phyloP scores from a whole-genome alignment of 2,888 invertebrate species.

The Petrolisthes cinctipes region DNA sequence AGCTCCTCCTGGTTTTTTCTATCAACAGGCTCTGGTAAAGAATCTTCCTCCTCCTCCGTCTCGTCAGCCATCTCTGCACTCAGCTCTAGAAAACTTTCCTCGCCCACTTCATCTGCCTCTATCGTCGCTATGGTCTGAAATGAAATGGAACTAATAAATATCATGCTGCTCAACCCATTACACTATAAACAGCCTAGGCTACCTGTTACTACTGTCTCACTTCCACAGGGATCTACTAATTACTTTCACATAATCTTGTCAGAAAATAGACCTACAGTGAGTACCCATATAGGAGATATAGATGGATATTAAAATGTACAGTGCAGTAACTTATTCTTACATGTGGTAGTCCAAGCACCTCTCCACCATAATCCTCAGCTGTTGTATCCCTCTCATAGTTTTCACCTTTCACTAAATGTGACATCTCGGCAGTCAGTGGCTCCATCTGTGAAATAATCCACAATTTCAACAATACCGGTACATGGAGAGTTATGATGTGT shows the following conservation, averaged over 20 bases:
- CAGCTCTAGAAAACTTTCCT: constrained; percentile 13
- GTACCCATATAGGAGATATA: too few relatives aligned
- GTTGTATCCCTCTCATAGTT: not conserved
- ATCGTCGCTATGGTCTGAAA: constrained; percentile 42
- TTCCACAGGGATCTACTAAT: too few relatives aligned
- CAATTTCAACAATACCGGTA: too few relatives aligned
- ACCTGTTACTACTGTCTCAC: too few relatives aligned
- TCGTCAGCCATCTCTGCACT: constrained; percentile 34
- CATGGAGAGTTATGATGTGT: too few relatives aligned
- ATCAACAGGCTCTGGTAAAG: constrained; percentile 37
- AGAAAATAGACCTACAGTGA: too few relatives aligned
- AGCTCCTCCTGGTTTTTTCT: constrained; percentile 49
- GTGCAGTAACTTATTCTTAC: constrained; percentile 10
- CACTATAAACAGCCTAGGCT: too few relatives aligned
- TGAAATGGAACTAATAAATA: not conserved
- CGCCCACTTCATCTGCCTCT: constrained; percentile 37
- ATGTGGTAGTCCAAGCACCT: constrained; percentile 36
- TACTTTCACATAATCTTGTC: too few relatives aligned
- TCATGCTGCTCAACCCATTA: too few relatives aligned
- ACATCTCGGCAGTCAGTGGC: constrained; percentile 11
- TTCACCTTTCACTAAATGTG: constrained; percentile 18
- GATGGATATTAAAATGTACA: not conserved
- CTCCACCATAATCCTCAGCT: not conserved
- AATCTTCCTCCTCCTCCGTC: constrained; percentile 52
- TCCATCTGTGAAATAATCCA: constrained; percentile 24